A percentile compares a stretch with the other conserved stretches of the same genome.
These are phyloP conservation scores for Austrolebias charrua DNA, from an alignment of 2,797 vertebrate species.

Conservation along the genomic window DNA sequence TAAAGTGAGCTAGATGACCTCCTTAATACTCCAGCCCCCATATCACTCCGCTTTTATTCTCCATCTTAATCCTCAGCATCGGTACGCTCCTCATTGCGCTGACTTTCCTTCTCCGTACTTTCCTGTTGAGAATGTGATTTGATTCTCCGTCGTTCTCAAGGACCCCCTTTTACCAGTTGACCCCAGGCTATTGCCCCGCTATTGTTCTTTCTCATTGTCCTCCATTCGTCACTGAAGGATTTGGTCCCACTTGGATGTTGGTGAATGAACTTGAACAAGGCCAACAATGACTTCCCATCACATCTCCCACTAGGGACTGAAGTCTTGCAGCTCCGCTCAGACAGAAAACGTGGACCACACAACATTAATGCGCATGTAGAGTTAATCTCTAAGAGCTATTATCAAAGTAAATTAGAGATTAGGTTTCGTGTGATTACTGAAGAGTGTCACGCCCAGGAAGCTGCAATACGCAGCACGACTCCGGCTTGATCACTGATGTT, in stretches of 20 bases:
- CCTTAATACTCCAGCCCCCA: constrained; percentile 18
- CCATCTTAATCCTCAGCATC: constrained; percentile 59
- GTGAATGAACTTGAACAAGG: constrained; percentile 33
- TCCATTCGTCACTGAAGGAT: constrained; percentile 19
- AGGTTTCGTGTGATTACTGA: constrained; percentile 13
- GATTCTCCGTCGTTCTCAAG: constrained; percentile 33
- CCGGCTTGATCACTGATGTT: constrained; percentile 1
- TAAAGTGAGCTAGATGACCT: constrained; percentile 30
- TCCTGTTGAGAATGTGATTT: constrained; percentile 40
- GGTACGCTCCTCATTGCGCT: constrained; percentile 23
- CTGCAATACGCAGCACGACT: background rate
- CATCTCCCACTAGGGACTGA: constrained; percentile 1
- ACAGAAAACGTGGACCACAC: constrained; percentile 14
- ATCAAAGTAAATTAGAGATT: constrained; percentile 24
- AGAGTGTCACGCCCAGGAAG: background rate
- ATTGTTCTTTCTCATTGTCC: constrained; percentile 22
- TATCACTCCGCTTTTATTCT: constrained; percentile 39
- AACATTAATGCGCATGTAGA: constrained; percentile 17
- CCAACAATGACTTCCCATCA: constrained; percentile 14
- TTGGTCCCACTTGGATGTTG: constrained; percentile 17
- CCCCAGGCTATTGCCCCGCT: constrained; percentile 8
- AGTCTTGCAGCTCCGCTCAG: constrained; percentile 14
- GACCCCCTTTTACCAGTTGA: constrained; percentile 9
- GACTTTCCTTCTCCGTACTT: constrained; percentile 15
- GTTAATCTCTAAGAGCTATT: constrained; percentile 22